Evolutionary conservation across 2,888 invertebrate species (phyloP).

Genomic region (Pecten maximus): DNA sequence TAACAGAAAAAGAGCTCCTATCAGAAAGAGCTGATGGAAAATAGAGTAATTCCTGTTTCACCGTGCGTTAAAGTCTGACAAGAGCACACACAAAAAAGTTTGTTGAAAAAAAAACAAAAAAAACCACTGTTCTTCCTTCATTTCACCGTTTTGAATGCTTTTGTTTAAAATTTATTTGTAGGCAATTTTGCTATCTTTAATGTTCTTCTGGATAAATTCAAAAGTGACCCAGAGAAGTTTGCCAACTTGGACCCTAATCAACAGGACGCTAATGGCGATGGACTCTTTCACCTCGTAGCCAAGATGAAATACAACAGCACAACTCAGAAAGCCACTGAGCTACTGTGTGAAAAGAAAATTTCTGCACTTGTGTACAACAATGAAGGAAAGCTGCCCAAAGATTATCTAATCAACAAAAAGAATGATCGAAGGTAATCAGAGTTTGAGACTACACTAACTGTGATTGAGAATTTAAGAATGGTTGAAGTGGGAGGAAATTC

Average conservation of each 20-base stretch:
- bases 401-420: constrained; percentile 63
- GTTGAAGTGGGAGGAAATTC: too few species aligned
- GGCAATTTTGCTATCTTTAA: constrained; percentile 63
- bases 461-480: too few species aligned
- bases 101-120: too few species aligned
- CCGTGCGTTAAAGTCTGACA: too few species aligned
- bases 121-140: too few species aligned
- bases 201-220: constrained; percentile 62
- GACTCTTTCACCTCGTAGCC: constrained; percentile 65
- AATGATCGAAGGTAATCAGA: constrained; percentile 68
- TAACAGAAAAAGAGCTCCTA: too few species aligned
- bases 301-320: constrained; percentile 60
- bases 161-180: not conserved
- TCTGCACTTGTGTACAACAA: constrained; percentile 65
- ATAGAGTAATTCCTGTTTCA: too few species aligned
- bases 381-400: constrained; percentile 67
- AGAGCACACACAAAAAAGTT: too few species aligned
- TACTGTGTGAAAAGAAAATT: constrained; percentile 65
- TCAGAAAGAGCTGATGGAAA: too few species aligned
- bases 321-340: constrained; percentile 64
- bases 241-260: constrained; percentile 62
- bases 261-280: constrained; percentile 59
- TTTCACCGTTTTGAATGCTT: too few species aligned
- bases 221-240: constrained; percentile 59
- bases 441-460: constrained; percentile 47